These are phyloP conservation scores for Nannoperca australis DNA, from an alignment of 2,797 vertebrate genomes.

Conservation along the genomic window DNA sequence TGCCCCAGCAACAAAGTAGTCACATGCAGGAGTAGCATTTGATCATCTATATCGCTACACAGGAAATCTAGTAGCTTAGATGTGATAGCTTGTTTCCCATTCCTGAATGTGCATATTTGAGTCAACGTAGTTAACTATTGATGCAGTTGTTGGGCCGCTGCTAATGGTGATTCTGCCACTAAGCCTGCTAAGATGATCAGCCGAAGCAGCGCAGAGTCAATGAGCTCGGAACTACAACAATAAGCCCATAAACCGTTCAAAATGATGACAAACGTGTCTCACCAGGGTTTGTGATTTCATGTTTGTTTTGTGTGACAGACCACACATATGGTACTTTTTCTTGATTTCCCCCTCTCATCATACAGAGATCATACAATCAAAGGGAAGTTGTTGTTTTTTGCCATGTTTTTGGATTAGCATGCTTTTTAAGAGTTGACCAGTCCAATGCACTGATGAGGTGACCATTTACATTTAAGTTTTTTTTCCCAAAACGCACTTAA, in stretches of 20 bases:
- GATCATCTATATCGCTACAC: constrained; percentile 11
- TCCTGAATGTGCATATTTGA: constrained; percentile 29
- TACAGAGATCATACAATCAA: too few species aligned
- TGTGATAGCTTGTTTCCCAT: constrained; percentile 15
- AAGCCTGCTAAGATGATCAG: constrained; percentile 28
- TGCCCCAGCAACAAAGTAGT: constrained; percentile 23
- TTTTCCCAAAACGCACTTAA: background rate
- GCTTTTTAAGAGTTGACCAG: background rate
- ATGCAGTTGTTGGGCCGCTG: background rate
- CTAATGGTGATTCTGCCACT: constrained; percentile 24
- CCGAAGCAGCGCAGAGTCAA: background rate
- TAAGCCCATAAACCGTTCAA: constrained; percentile 15
- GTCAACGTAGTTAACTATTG: constrained; percentile 30
- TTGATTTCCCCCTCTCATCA: background rate
- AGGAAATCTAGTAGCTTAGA: constrained; percentile 7
- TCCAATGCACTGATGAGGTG: background rate
- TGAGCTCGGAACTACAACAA: constrained; percentile 24
- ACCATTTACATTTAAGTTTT: background rate
- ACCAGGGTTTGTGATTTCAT: constrained; percentile 10
- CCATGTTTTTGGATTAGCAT: background rate
- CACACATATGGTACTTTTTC: background rate
- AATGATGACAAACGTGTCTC: background rate
- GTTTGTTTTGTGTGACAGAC: background rate
- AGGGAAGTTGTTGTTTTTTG: background rate
- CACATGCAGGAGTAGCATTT: constrained; percentile 25